Evolutionary conservation across 2,888 invertebrate species (phyloP).

Genomic region (Tachystola acroxantha): DNA sequence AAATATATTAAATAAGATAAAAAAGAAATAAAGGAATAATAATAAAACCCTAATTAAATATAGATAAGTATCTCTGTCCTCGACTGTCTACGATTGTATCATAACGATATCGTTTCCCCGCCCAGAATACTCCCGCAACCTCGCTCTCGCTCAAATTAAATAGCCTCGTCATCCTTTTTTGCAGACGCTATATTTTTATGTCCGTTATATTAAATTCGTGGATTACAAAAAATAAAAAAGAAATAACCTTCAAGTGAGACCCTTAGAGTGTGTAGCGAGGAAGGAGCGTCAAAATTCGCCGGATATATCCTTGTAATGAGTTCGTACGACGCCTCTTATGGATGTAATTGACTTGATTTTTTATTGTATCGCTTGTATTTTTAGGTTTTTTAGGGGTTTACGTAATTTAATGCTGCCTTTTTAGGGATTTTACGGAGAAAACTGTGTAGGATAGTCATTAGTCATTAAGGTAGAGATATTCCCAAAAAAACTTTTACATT

Average conservation of each 20-base stretch:
- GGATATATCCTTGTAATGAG: slow-evolving; percentile 49
- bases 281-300: slow-evolving; percentile 36
- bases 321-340: slow-evolving; percentile 37
- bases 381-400: too few species aligned
- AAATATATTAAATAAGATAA: too few species aligned
- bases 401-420: too few species aligned
- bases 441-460: too few species aligned
- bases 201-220: slow-evolving; percentile 59
- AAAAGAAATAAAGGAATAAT: too few species aligned
- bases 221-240: slow-evolving; percentile 64
- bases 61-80: too few species aligned
- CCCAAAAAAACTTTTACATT: too few species aligned
- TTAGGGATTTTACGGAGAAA: too few species aligned
- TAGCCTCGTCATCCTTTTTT: slow-evolving; percentile 37
- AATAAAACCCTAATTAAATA: too few species aligned
- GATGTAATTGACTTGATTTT: slow-evolving; percentile 46
- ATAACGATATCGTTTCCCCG: not conserved
- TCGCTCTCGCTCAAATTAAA: slow-evolving; percentile 47
- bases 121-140: slow-evolving; percentile 1
- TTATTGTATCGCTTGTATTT: slow-evolving; percentile 20
- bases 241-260: slow-evolving; percentile 59
- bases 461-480: too few species aligned
- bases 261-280: slow-evolving; percentile 48
- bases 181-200: slow-evolving; percentile 52
- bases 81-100: too few species aligned